Evolutionary conservation across 2,888 invertebrate species (phyloP).

Genomic region (Eilema sororculum): DNA sequence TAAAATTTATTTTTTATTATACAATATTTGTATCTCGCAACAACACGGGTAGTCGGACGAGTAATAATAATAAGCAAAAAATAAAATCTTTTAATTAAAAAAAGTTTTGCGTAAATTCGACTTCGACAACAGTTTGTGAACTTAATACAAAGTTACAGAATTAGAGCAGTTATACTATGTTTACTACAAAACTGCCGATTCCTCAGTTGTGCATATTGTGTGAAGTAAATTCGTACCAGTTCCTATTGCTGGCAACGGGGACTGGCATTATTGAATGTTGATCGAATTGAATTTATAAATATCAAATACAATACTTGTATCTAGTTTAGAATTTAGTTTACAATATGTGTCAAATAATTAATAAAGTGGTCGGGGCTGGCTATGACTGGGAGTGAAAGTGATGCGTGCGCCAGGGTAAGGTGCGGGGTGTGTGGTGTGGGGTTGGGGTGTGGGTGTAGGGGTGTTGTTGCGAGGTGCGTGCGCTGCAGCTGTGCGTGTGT

Average conservation of each 20-base stretch:
- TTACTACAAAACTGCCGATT: too few species aligned
- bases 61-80: neutral
- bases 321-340: too few species aligned
- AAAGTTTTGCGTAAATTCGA: neutral
- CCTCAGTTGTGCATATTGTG: too few species aligned
- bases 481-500: slow-evolving; percentile 64
- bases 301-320: too few species aligned
- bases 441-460: too few species aligned
- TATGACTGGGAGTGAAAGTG: too few species aligned
- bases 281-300: neutral
- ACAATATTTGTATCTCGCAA: slow-evolving; percentile 2
- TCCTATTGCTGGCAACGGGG: neutral
- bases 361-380: neutral
- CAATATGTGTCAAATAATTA: too few species aligned
- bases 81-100: neutral
- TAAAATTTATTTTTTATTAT: neutral
- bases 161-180: too few species aligned
- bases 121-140: neutral
- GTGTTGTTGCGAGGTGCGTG: slow-evolving; percentile 12
- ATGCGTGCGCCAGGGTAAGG: too few species aligned
- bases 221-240: neutral
- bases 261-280: neutral
- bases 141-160: too few species aligned
- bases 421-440: too few species aligned
- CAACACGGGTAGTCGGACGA: neutral